Evolutionary conservation across 1,140 invertebrate genomes (phyloP).

Genomic region (Zaprionus kolodkinae): DNA sequence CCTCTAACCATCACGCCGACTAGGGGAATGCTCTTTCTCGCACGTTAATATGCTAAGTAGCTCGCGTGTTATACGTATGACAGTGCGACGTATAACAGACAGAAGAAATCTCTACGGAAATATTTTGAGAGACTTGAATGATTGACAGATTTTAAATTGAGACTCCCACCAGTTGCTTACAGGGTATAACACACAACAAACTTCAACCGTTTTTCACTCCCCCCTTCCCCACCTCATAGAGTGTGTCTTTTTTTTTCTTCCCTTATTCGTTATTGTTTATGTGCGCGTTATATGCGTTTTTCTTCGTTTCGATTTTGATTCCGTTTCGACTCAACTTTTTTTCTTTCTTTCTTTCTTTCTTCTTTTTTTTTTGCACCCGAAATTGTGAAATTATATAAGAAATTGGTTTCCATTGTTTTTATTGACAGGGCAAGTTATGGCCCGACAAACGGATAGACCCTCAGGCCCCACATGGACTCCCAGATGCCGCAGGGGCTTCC

Average conservation of each 20-base stretch:
- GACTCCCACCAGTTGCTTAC: neutral
- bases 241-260: neutral
- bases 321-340: neutral
- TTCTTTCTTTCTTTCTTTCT: neutral
- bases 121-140: neutral
- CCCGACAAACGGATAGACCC: neutral
- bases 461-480: too few species aligned
- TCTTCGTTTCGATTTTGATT: conserved; percentile 5
- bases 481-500: conserved; percentile 12
- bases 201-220: too few species aligned
- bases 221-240: neutral
- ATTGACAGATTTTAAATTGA: neutral
- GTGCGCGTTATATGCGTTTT: conserved; percentile 6
- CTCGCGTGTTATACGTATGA: neutral
- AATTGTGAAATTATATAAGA: conserved; percentile 67
- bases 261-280: neutral
- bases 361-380: conserved; percentile 1
- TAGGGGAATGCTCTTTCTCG: too few species aligned
- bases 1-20: neutral
- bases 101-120: neutral
- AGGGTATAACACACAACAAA: conserved; percentile 10
- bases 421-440: conserved; percentile 49
- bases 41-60: neutral
- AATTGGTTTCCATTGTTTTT: conserved; percentile 66
- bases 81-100: neutral